Evolutionary conservation across 1,140 invertebrate species (phyloP).

Genomic region (Aleiodes sp.): DNA sequence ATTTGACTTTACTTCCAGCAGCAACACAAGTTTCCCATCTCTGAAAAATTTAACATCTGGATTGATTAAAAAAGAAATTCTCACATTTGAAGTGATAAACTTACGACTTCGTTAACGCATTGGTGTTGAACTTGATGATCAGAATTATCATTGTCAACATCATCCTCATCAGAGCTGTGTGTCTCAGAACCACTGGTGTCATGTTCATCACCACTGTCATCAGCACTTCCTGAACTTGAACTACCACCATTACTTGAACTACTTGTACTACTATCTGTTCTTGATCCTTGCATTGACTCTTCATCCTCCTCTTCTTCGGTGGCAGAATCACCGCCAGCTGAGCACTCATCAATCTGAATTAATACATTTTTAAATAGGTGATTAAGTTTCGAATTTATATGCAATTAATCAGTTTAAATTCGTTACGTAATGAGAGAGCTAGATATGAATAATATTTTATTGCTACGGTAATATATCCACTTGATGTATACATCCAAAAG

Average conservation of each 20-base stretch:
- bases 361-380: too few species aligned
- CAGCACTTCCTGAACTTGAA: slow-evolving; percentile 56
- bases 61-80: background rate
- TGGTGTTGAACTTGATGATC: slow-evolving; percentile 46
- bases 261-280: slow-evolving; percentile 55
- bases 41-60: slow-evolving; percentile 42
- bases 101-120: slow-evolving; percentile 42
- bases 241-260: slow-evolving; percentile 57
- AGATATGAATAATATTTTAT: background rate
- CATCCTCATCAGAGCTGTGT: slow-evolving; percentile 53
- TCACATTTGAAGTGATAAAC: background rate
- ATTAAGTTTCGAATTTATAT: too few species aligned
- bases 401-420: background rate
- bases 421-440: background rate
- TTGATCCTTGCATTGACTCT: slow-evolving; percentile 55
- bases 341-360: slow-evolving; percentile 60
- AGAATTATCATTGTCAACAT: slow-evolving; percentile 51
- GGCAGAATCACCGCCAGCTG: slow-evolving; percentile 60
- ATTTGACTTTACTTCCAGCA: slow-evolving; percentile 59
- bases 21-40: slow-evolving; percentile 63
- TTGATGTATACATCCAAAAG: background rate
- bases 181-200: slow-evolving; percentile 49
- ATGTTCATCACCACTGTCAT: slow-evolving; percentile 54
- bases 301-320: slow-evolving; percentile 64
- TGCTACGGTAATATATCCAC: slow-evolving; percentile 5